phyloP scores from a whole-genome alignment of 2,888 invertebrate species.

The Melitaea athalia region DNA sequence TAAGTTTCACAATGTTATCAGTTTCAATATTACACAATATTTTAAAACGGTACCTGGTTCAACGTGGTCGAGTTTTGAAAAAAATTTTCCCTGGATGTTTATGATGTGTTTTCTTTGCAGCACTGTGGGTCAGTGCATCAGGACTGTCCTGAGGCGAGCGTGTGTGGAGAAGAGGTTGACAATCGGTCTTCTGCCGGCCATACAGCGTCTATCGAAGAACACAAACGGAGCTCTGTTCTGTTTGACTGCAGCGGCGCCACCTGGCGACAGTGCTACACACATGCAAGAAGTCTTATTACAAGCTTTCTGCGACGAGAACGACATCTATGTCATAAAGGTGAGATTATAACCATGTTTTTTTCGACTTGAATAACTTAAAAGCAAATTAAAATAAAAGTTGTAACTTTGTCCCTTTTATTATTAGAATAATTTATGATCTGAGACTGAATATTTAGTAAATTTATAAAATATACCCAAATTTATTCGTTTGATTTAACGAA shows the following conservation, averaged over 20 bases:
- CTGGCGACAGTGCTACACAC: conserved; percentile 88
- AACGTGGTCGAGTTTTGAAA: background rate
- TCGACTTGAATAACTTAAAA: background rate
- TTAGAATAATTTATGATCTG: no score
- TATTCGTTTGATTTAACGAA: no score
- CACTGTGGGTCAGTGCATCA: conserved; percentile 77
- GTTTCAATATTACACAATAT: background rate
- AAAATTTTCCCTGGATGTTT: background rate
- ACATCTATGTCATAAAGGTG: conserved; percentile 89
- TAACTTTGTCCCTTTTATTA: no score
- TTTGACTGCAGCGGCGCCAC: conserved; percentile 85
- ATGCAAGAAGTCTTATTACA: conserved; percentile 90
- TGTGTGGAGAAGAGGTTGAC: conserved; percentile 82
- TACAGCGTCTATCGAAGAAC: conserved; percentile 82
- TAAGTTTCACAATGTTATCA: background rate
- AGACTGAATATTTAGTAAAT: no score
- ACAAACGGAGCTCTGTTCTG: conserved; percentile 86
- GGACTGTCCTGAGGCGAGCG: conserved; percentile 79
- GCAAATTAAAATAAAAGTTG: no score
- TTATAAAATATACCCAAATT: no score
- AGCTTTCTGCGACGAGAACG: conserved; percentile 90
- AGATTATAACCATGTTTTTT: conserved; percentile 41
- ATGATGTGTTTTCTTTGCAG: conserved; percentile 45
- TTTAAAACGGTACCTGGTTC: background rate
- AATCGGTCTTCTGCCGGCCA: conserved; percentile 84